Base-by-base conservation (phyloP, 1,140 invertebrate species). In the Procambarus virginalis region DNA sequence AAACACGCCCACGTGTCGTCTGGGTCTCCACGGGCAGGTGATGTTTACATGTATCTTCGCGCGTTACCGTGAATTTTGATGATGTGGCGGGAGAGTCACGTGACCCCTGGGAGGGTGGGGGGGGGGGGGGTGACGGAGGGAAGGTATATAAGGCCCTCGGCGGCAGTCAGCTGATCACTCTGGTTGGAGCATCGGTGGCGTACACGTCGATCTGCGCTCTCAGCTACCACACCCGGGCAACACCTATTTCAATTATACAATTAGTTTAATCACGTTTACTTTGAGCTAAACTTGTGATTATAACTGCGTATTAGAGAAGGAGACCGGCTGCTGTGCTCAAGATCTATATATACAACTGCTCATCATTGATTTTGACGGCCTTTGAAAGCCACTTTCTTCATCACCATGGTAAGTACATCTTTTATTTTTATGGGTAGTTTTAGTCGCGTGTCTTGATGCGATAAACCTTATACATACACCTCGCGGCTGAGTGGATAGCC, bases 121-220 rank as follows among this genome's bases (percentile, higher is more conserved):
- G 12, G 12, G 51, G 12, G 1, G 22, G 68, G 70, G 34, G 45
- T 45, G 34, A 55, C 14, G 22, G 78, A 88, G 46, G 86, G 64
- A 60, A 58, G 81, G 82, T 88, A 88, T 34, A 34, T 34, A 81
- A 55, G 20, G 17, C 6, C 22, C 22, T 20, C 14, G 78, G 4
- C 55, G 48, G 55, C 45, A 17, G 85, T 51, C 78, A 88, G 86
- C 64, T 88, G 86, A 88, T 75, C 68, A 88, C 70, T 88, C 78
- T 88, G 78, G 77, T 64, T 82, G 86, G 60, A 88, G 86, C 86
- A 88, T 75, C 86, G 78, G 78, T 81, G 86, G 86, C 86, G 86
- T 88, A 73, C 86, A 88, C 86, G 86, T 88, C 79, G 79, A 88
- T 60, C 78, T 82, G 79, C 86, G 86, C 86, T 88, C 86, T 88